A percentile compares a stretch with the other conserved stretches of the same genome.
phyloP scores from a whole-genome alignment of 1,140 invertebrate species.

The Euura saliciscinereae region DNA sequence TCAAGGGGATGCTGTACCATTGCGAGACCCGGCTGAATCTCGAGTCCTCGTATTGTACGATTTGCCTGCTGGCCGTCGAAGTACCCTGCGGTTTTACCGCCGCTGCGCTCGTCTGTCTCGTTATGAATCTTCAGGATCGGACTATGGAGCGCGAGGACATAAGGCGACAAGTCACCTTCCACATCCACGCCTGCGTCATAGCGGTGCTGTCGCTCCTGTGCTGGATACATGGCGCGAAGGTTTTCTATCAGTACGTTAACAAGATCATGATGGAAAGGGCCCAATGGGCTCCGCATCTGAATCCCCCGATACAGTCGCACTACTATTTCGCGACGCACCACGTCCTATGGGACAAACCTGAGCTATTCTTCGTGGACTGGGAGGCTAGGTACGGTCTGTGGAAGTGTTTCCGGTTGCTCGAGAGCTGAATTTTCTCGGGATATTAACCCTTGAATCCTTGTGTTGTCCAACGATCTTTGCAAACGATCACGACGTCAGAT shows the following conservation, averaged over 20 bases:
- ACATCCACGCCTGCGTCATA: constrained; percentile 63
- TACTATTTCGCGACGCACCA: constrained; percentile 64
- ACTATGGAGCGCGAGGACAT: constrained; percentile 45
- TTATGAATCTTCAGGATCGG: constrained; percentile 64
- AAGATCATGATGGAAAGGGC: constrained; percentile 61
- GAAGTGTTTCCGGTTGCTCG: constrained; percentile 60
- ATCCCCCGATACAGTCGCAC: constrained; percentile 61
- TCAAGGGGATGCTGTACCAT: constrained; percentile 58
- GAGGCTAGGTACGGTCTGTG: constrained; percentile 66
- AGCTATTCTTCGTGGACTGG: constrained; percentile 68
- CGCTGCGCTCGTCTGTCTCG: constrained; percentile 60
- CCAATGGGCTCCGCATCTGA: constrained; percentile 65
- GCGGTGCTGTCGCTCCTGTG: constrained; percentile 65
- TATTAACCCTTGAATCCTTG: neutral
- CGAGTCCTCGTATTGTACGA: constrained; percentile 59
- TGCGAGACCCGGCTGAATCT: constrained; percentile 55
- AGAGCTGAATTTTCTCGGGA: neutral
- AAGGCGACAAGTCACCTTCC: constrained; percentile 47
- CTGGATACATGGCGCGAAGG: constrained; percentile 63
- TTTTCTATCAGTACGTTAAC: constrained; percentile 63
- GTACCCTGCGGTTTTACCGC: constrained; percentile 66
- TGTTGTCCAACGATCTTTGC: no score
- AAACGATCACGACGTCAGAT: no score
- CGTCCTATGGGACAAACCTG: constrained; percentile 65
- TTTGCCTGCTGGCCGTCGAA: constrained; percentile 62